Evolutionary conservation across 2,888 invertebrate species (phyloP).

Genomic region (Acanthosepion pharaonis): DNA sequence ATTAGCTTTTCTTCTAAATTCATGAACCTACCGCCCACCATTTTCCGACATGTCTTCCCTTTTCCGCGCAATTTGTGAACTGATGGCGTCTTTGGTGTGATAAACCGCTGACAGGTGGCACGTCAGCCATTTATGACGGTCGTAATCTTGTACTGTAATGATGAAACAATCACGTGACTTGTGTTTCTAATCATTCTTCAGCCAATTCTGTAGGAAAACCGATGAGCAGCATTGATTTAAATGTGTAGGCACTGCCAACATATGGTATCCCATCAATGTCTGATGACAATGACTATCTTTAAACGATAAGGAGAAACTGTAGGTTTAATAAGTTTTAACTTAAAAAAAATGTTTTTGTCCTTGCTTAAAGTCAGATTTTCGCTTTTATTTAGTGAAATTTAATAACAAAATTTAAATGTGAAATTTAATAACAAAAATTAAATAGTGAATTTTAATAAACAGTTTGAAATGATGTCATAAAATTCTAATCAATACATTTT

Average conservation of each 20-base stretch:
- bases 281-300: not conserved
- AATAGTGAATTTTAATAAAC: too few species aligned
- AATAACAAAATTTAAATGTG: too few species aligned
- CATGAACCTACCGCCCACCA: not conserved
- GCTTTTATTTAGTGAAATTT: too few species aligned
- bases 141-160: conserved; percentile 9
- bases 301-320: too few species aligned
- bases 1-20: not conserved
- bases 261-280: not conserved
- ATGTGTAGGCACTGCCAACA: not conserved
- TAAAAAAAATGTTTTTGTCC: too few species aligned
- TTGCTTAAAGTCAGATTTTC: too few species aligned
- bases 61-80: not conserved
- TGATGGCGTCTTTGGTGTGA: conserved; percentile 16
- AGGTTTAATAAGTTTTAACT: too few species aligned
- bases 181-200: not conserved
- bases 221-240: not conserved
- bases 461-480: too few species aligned
- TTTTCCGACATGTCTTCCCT: not conserved
- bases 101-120: conserved; percentile 21
- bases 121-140: not conserved
- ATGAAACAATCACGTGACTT: conserved; percentile 33
- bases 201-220: not conserved
- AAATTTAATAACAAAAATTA: too few species aligned
- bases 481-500: too few species aligned